Percentiles rank a stretch among this genome's conserved stretches.
phyloP scores from a whole-genome alignment of 92 coral and sea anemone genomes.

The Virgularia gustaviana region DNA sequence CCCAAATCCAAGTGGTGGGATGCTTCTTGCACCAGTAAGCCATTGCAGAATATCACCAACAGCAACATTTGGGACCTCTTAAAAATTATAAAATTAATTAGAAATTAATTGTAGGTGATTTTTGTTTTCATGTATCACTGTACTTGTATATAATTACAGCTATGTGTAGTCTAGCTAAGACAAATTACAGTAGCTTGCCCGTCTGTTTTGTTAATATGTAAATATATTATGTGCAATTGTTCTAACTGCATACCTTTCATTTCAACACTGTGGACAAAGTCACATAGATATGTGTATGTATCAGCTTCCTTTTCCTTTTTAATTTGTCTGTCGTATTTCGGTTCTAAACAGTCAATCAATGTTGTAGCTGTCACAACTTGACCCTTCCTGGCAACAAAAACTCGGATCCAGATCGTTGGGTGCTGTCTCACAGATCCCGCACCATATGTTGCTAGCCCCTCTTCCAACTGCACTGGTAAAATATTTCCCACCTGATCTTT shows the following conservation, averaged over 20 bases:
- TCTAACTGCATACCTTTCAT: constrained; percentile 33
- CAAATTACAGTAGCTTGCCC: too few species aligned
- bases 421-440: constrained; percentile 31
- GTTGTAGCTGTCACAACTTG: constrained; percentile 38
- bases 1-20: constrained; percentile 46
- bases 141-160: too few species aligned
- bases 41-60: neutral
- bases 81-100: neutral
- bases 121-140: too few species aligned
- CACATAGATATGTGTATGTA: constrained; percentile 26
- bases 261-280: constrained; percentile 26
- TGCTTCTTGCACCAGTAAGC: constrained; percentile 22
- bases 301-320: constrained; percentile 35
- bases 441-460: constrained; percentile 45
- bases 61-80: neutral
- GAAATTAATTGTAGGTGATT: neutral
- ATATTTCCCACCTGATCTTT: constrained; percentile 34
- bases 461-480: constrained; percentile 47
- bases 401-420: constrained; percentile 36
- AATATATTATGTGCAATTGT: too few species aligned
- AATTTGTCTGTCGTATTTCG: constrained; percentile 8
- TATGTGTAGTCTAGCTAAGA: too few species aligned
- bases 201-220: too few species aligned
- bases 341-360: constrained; percentile 9
- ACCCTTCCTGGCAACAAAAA: constrained; percentile 45